Evolutionary conservation across 2,888 invertebrate genomes (phyloP).

Genomic region (Clistopyga incitator): DNA sequence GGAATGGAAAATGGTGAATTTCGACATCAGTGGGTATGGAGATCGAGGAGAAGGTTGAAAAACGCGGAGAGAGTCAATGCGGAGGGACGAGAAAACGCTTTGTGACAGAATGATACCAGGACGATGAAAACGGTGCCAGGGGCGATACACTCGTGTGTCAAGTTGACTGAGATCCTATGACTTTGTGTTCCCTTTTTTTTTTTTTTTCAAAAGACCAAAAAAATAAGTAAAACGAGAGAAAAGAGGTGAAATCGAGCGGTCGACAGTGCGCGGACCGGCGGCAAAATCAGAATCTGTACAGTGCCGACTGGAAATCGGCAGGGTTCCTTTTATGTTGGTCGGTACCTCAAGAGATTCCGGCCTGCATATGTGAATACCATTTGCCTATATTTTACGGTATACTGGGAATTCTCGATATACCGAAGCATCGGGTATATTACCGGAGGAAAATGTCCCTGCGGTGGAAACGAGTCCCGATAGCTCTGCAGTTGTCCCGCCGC

Average conservation of each 20-base stretch:
- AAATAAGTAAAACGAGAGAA: not conserved
- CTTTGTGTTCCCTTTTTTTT: slow-evolving; percentile 10
- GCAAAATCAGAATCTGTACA: slow-evolving; percentile 34
- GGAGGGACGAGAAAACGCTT: slow-evolving; percentile 8
- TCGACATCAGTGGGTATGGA: slow-evolving; percentile 22
- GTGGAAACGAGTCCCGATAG: slow-evolving; percentile 13
- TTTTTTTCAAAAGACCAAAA: slow-evolving; percentile 13
- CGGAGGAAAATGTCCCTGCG: slow-evolving; percentile 5
- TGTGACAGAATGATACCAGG: slow-evolving; percentile 19
- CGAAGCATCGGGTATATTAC: slow-evolving; percentile 9
- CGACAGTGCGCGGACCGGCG: slow-evolving; percentile 7
- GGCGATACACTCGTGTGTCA: slow-evolving; percentile 32
- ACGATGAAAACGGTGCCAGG: slow-evolving; percentile 45
- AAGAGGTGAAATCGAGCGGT: slow-evolving; percentile 30
- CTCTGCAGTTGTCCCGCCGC: not conserved
- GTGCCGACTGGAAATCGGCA: slow-evolving; percentile 6
- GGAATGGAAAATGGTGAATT: slow-evolving; percentile 52
- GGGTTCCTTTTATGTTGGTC: slow-evolving; percentile 48
- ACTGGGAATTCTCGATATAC: not conserved
- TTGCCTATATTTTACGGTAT: slow-evolving; percentile 44
- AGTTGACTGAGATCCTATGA: slow-evolving; percentile 37
- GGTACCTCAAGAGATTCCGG: slow-evolving; percentile 44
- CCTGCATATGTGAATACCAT: slow-evolving; percentile 54
- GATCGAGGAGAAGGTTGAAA: not conserved
- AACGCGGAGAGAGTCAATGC: slow-evolving; percentile 14